These are phyloP conservation scores for Cynoglossus semilaevis DNA, from an alignment of 2,113 vertebrate species.

Conservation along the genomic window DNA sequence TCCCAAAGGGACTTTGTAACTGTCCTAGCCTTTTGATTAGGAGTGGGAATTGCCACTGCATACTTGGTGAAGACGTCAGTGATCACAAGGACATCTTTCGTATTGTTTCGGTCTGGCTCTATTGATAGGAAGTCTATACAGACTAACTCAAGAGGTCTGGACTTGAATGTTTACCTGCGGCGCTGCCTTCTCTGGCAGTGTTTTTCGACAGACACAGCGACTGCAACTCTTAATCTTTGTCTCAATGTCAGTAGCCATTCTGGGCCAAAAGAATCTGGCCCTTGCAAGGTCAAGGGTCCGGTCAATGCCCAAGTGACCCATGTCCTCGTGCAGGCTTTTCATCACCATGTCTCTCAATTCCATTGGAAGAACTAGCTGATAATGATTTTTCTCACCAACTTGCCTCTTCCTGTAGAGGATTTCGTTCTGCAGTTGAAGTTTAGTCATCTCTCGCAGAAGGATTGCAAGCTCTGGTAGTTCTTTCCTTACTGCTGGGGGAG, in stretches of 20 bases:
- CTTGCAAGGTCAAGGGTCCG: not conserved
- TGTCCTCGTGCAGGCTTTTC: not conserved
- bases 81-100: constrained; percentile 10
- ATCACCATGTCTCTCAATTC: not conserved
- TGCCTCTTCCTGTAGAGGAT: not conserved
- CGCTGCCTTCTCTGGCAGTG: not conserved
- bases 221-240: not conserved
- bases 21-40: not conserved
- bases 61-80: constrained; percentile 16
- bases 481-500: no score
- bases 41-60: not conserved
- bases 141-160: not conserved
- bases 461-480: not conserved
- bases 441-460: not conserved
- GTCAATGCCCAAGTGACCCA: not conserved
- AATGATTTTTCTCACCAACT: not conserved
- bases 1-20: constrained; percentile 1
- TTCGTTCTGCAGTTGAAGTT: not conserved
- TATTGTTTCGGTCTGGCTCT: constrained; percentile 1
- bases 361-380: not conserved
- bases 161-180: not conserved
- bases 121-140: constrained; percentile 8
- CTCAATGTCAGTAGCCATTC: not conserved
- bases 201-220: not conserved
- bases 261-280: not conserved